Base-by-base conservation (phyloP, 2,888 invertebrate genomes). In the Netelia melanura region DNA sequence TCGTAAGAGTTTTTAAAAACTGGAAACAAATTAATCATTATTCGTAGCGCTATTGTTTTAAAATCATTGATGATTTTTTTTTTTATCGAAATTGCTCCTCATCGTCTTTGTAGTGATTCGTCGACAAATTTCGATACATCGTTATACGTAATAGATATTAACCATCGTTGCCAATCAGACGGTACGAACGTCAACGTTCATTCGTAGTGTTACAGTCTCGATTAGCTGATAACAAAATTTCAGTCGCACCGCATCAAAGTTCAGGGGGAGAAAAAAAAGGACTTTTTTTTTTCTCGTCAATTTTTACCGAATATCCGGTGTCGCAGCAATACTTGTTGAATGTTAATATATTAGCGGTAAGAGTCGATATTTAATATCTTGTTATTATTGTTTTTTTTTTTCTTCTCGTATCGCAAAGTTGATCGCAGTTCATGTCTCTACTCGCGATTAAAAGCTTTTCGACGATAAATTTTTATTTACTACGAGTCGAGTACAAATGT, bases 111-210 rank as follows among this genome's bases (percentile, higher is more conserved):
- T 48, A 52, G 54, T 30, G 21, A 64, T 72, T 71, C 17, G 8
- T 64, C 65, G 9, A 43, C 52, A 72, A 56, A 23, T 84, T 58
- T 65, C 61, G 54, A 79, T 79, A 54, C 58, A 72, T 81, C 75
- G 70, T 85, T 79, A 79, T 67, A 82, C 75, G 52, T 83, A 72
- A 54, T 71, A 68, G 21, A 74, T 54, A 62, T 78, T 78, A 64
- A 85, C 38, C 58, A 83, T 78, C 61, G 85, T 85, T 85, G 82
- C 85, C 85, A 85, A 85, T 71, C 52, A 79, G 62, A 78, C 58
- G 72, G 61, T 79, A 71, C 43, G 56, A 38, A 30, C 64, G 56
- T 78, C 74, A 70, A 82, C 23, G 71, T 75, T 74, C 65, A 21
- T 77, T 58, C 58, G 9, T 58, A 21, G 21, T 17, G 21, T 58